These are phyloP conservation scores for Centroberyx gerrardi DNA, from an alignment of 2,797 vertebrate genomes.

Conservation along the genomic window DNA sequence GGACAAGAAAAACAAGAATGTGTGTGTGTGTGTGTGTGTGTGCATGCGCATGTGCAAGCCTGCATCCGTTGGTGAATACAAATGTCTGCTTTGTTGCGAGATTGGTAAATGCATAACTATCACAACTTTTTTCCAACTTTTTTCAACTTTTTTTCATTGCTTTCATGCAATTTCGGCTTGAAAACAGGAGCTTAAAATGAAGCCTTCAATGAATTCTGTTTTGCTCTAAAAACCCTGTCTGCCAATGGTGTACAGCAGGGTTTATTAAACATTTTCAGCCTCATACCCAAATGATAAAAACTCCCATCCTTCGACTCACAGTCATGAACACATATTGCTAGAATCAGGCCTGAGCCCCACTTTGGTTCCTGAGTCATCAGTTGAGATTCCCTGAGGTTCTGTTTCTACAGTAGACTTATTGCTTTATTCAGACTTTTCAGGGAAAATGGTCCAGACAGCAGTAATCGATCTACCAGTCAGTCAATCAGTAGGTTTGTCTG, in stretches of 20 bases:
- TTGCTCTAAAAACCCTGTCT: background rate
- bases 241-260: background rate
- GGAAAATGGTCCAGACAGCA: slow-evolving; percentile 33
- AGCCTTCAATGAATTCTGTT: background rate
- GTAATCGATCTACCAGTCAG: slow-evolving; percentile 30
- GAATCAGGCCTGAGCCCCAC: background rate
- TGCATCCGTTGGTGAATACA: too few relatives aligned
- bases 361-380: slow-evolving; percentile 19
- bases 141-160: too few relatives aligned
- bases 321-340: background rate
- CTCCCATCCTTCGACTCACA: slow-evolving; percentile 7
- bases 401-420: slow-evolving; percentile 35
- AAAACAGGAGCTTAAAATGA: too few relatives aligned
- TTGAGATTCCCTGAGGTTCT: slow-evolving; percentile 5
- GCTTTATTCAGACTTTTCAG: slow-evolving; percentile 38
- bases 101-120: too few relatives aligned
- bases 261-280: slow-evolving; percentile 15
- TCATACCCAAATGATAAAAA: background rate
- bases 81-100: background rate
- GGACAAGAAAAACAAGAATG: background rate
- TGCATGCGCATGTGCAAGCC: background rate
- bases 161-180: too few relatives aligned
- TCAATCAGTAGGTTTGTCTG: slow-evolving; percentile 43
- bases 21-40: background rate
- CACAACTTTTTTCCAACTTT: too few relatives aligned